Evolutionary conservation across 2,797 vertebrate species (phyloP).

Genomic region (Lophius americanus): DNA sequence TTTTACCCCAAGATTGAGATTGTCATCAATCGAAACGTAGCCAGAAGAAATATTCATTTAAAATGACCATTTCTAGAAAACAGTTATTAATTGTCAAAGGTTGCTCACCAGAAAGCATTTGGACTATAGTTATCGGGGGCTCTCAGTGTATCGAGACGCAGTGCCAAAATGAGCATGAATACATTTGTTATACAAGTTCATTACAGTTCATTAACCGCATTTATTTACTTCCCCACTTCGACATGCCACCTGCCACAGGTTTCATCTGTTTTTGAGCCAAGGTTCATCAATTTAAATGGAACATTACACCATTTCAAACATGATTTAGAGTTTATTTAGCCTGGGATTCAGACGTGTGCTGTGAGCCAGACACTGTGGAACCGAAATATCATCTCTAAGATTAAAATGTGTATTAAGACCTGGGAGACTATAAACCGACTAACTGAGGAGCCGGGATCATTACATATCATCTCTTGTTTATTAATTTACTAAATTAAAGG

Average conservation of each 20-base stretch:
- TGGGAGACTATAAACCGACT: slow-evolving; percentile 19
- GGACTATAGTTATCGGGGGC: slow-evolving; percentile 22
- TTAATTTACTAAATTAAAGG: slow-evolving; percentile 15
- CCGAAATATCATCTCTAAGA: slow-evolving; percentile 41
- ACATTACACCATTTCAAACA: slow-evolving; percentile 32
- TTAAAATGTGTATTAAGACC: slow-evolving; percentile 44
- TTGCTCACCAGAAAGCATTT: slow-evolving; percentile 26
- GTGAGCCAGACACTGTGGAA: slow-evolving; percentile 32
- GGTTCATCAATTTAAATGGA: slow-evolving; percentile 15
- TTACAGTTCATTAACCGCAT: too few species aligned
- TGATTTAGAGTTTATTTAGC: slow-evolving; percentile 44
- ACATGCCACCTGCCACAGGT: slow-evolving; percentile 19
- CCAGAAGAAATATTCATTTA: slow-evolving; percentile 16
- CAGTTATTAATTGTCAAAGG: slow-evolving; percentile 39
- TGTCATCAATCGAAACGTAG: slow-evolving; percentile 19
- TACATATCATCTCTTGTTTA: slow-evolving; percentile 24
- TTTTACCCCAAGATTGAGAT: slow-evolving; percentile 22
- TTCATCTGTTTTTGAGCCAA: slow-evolving; percentile 21
- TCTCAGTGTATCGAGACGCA: slow-evolving; percentile 18
- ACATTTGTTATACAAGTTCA: slow-evolving; percentile 20
- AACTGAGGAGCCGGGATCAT: slow-evolving; percentile 11
- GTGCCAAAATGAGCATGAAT: slow-evolving; percentile 41
- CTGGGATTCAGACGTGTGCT: slow-evolving; percentile 27
- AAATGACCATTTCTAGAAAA: slow-evolving; percentile 21
- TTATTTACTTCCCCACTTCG: slow-evolving; percentile 11